Evolutionary conservation across 1,140 invertebrate genomes (phyloP).

Genomic region (Prorops nasuta): DNA sequence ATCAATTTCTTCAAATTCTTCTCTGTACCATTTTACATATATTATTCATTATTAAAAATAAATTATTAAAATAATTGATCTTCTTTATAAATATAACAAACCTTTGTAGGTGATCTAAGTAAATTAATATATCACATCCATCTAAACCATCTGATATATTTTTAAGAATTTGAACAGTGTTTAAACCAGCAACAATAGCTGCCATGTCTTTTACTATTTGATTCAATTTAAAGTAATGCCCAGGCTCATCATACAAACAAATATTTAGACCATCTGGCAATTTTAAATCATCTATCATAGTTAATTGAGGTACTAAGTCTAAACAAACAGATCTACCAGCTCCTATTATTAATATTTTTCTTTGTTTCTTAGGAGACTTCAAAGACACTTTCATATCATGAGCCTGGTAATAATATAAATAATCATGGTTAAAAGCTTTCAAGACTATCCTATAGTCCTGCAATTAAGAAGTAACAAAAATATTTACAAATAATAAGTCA

Average conservation of each 20-base stretch:
- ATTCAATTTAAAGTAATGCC: slow-evolving; percentile 23
- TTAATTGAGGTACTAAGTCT: slow-evolving; percentile 24
- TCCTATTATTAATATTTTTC: slow-evolving; percentile 23
- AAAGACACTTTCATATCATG: slow-evolving; percentile 1
- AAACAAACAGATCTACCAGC: slow-evolving; percentile 23
- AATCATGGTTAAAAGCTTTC: not conserved
- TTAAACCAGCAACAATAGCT: slow-evolving; percentile 12
- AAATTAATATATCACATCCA: slow-evolving; percentile 24
- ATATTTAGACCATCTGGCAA: slow-evolving; percentile 17
- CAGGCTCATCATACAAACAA: slow-evolving; percentile 22
- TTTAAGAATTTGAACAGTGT: slow-evolving; percentile 8
- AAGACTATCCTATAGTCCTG: not conserved
- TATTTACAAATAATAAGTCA: slow-evolving; percentile 18
- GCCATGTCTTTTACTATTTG: slow-evolving; percentile 18
- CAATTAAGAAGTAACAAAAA: no score
- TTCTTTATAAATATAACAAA: slow-evolving; percentile 6
- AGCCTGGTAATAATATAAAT: slow-evolving; percentile 6
- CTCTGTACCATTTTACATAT: slow-evolving; percentile 9
- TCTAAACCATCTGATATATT: slow-evolving; percentile 20
- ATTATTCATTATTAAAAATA: slow-evolving; percentile 1
- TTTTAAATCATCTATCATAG: slow-evolving; percentile 19
- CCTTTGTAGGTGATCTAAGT: slow-evolving; percentile 20
- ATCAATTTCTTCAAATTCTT: slow-evolving; percentile 14
- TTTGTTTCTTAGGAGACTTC: slow-evolving; percentile 1
- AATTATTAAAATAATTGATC: not conserved